phyloP scores from a whole-genome alignment of 2,797 vertebrate species.

The Pseudochromis fuscus region DNA sequence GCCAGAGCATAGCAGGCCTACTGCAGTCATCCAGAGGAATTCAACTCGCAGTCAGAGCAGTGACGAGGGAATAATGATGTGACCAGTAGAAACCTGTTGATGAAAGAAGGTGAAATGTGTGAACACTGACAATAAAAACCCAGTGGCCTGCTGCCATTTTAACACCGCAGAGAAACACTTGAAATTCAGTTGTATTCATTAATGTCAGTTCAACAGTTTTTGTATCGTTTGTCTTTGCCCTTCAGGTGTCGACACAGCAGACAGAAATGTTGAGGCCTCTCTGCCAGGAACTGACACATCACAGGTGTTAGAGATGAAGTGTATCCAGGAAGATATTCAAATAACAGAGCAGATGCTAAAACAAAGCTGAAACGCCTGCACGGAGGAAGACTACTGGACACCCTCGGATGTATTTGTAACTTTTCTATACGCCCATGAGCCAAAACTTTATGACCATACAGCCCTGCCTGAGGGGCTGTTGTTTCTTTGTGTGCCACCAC shows the following conservation, averaged over 20 bases:
- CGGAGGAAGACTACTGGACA: too few relatives aligned
- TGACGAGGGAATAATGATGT: constrained; percentile 52
- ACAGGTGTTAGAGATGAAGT: neutral
- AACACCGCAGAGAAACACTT: neutral
- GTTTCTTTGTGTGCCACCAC: too few relatives aligned
- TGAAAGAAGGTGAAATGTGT: constrained; percentile 47
- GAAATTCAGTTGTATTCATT: neutral
- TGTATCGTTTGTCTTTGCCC: neutral
- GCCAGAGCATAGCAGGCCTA: constrained; percentile 66
- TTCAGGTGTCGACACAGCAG: neutral
- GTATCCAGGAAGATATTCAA: neutral
- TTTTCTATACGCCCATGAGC: too few relatives aligned
- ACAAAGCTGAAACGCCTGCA: too few relatives aligned
- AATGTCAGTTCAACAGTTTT: neutral
- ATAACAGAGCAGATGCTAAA: too few relatives aligned
- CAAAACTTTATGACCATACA: too few relatives aligned
- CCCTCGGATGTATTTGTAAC: too few relatives aligned
- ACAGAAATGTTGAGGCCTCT: neutral
- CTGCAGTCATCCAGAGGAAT: constrained; percentile 66
- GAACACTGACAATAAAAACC: constrained; percentile 52
- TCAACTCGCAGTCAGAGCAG: constrained; percentile 44
- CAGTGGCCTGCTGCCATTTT: neutral
- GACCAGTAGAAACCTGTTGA: constrained; percentile 74
- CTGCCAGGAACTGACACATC: neutral
- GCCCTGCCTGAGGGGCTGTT: too few relatives aligned